Evolutionary conservation across 2,113 vertebrate genomes (phyloP).

Genomic region (Thryonomys swinderianus): DNA sequence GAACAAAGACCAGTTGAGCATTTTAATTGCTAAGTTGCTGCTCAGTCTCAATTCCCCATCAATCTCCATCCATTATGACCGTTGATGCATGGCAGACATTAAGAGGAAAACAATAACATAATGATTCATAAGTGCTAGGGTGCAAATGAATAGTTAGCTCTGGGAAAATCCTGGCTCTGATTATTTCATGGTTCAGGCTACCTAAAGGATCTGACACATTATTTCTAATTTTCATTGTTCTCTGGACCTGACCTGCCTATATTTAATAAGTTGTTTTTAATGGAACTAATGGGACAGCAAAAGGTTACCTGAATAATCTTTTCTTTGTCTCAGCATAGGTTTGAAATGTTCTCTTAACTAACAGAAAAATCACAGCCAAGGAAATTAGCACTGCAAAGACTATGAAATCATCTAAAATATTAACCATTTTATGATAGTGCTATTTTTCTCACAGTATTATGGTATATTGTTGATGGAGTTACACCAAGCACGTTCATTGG

Average conservation of each 20-base stretch:
- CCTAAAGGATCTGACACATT: slow-evolving; percentile 69
- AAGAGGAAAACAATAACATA: slow-evolving; percentile 84
- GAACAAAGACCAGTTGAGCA: slow-evolving; percentile 87
- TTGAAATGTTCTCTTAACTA: slow-evolving; percentile 80
- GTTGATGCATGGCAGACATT: slow-evolving; percentile 84
- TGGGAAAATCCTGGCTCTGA: slow-evolving; percentile 71
- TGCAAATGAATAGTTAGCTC: slow-evolving; percentile 75
- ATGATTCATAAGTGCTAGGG: slow-evolving; percentile 82
- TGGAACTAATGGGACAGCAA: slow-evolving; percentile 76
- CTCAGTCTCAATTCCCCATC: slow-evolving; percentile 86
- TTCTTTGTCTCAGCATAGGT: slow-evolving; percentile 65
- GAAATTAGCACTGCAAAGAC: slow-evolving; percentile 77
- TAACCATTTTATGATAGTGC: background rate
- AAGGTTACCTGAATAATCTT: slow-evolving; percentile 71
- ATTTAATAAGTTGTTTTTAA: slow-evolving; percentile 77
- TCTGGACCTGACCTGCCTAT: slow-evolving; percentile 50
- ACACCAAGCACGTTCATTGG: background rate
- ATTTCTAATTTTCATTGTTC: slow-evolving; percentile 73
- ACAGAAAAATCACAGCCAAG: slow-evolving; percentile 64
- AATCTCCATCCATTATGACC: slow-evolving; percentile 84
- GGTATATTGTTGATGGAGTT: background rate
- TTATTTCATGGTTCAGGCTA: slow-evolving; percentile 72
- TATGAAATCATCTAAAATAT: slow-evolving; percentile 73
- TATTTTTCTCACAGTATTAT: background rate
- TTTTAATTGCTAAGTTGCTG: slow-evolving; percentile 89